These are phyloP conservation scores for human DNA, from an alignment of 2,113 vertebrate species.

Conservation along the genomic window GRCh38 chr5:119455501-119456000, in stretches of 20 bases:
- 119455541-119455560: neutral
- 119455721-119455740: neutral
- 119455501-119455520: no score
- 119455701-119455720: neutral
- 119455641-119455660: neutral
- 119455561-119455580: neutral
- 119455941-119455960: neutral
- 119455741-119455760: neutral
- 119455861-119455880: neutral
- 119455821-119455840: neutral
- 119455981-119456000: neutral
- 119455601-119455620: neutral
- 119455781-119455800: neutral
- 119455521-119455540: no score
- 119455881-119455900: neutral
- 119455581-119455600: neutral
- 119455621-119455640: neutral
- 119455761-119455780: neutral
- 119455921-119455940: neutral
- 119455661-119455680: neutral
- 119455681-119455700: conserved; percentile 7
- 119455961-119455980: neutral
- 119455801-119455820: neutral
- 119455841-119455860: neutral
- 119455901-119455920: neutral